Conservation (phyloP, 2,888 invertebrate species). For the Campaea margaritaria region DNA sequence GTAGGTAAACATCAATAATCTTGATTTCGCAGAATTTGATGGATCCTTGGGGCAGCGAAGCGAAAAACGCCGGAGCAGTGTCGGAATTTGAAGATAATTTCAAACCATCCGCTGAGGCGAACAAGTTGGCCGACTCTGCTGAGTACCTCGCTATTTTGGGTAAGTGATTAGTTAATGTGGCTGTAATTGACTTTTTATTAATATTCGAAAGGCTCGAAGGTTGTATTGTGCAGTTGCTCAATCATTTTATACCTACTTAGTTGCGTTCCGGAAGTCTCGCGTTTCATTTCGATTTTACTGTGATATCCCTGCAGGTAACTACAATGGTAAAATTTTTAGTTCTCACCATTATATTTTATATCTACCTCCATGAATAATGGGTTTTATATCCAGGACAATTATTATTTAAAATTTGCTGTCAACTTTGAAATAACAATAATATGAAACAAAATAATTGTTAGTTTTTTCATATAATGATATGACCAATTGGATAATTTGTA, state of each 20-base stretch:
- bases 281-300: neutral
- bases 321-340: too few species aligned
- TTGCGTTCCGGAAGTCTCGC: neutral
- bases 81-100: constrained; percentile 86
- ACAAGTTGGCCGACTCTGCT: constrained; percentile 86
- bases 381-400: too few species aligned
- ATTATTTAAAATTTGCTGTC: too few species aligned
- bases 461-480: too few species aligned
- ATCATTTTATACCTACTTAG: constrained; percentile 5
- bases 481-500: neutral
- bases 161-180: constrained; percentile 56
- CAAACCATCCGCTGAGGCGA: constrained; percentile 62
- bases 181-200: constrained; percentile 28
- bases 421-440: too few species aligned
- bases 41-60: constrained; percentile 81
- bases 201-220: constrained; percentile 30
- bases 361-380: too few species aligned
- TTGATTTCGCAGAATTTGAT: constrained; percentile 68
- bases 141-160: constrained; percentile 89
- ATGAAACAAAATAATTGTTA: too few species aligned
- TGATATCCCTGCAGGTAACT: neutral
- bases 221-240: constrained; percentile 30
- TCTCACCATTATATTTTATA: too few species aligned
- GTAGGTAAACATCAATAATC: constrained; percentile 12
- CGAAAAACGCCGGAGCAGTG: constrained; percentile 53